These are phyloP conservation scores for Pseudois nayaur DNA, from an alignment of 2,113 vertebrate species.

Conservation along the genomic window DNA sequence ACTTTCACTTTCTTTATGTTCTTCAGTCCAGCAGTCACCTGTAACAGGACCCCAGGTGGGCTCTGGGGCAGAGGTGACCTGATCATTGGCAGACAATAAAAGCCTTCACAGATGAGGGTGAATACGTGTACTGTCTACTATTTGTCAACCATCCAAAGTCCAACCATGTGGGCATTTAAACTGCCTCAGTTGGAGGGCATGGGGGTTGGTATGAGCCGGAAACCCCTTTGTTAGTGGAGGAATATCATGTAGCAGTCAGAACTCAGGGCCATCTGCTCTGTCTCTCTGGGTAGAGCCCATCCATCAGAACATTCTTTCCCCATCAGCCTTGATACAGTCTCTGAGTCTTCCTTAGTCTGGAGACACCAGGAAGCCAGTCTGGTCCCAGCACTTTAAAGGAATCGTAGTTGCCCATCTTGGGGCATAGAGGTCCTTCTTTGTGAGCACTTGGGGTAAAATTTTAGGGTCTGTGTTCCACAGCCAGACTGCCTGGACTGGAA, in stretches of 20 bases:
- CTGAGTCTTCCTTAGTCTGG: neutral
- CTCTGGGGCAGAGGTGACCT: neutral
- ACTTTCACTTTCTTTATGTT: neutral
- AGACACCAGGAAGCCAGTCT: neutral
- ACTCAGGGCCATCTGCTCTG: neutral
- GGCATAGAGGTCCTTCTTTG: neutral
- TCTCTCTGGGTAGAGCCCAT: neutral
- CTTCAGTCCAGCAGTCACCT: neutral
- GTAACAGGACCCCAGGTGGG: neutral
- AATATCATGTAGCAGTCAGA: rapidly evolving
- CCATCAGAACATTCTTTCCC: neutral
- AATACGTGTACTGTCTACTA: neutral
- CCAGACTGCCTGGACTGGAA: neutral
- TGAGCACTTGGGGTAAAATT: neutral
- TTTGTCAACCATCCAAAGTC: neutral
- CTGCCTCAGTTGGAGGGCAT: neutral
- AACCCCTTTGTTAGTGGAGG: neutral
- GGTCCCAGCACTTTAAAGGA: neutral
- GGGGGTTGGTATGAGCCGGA: neutral
- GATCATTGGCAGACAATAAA: neutral
- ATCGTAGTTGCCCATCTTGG: too few relatives aligned
- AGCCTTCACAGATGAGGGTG: neutral
- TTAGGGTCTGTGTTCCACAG: neutral
- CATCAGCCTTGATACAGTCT: neutral
- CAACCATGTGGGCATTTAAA: neutral